Evolutionary conservation across 1,140 invertebrate genomes (phyloP).

Genomic region (Tetraneura akinire): DNA sequence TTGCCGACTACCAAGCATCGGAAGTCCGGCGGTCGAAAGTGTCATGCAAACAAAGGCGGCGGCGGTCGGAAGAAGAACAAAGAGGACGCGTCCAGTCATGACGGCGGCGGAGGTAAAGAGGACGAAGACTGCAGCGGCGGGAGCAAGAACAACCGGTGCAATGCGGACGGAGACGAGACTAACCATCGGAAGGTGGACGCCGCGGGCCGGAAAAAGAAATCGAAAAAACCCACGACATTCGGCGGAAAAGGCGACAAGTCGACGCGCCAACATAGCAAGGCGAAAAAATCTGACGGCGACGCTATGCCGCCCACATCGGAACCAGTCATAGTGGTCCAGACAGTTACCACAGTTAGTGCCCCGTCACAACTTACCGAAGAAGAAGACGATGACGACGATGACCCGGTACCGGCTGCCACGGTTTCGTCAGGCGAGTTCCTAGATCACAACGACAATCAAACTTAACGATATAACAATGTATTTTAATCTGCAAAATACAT

Average conservation of each 20-base stretch:
- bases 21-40: conserved; percentile 15
- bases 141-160: conserved; percentile 18
- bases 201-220: conserved; percentile 46
- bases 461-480: not conserved
- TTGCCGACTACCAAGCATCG: conserved; percentile 29
- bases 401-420: not conserved
- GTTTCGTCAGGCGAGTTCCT: conserved; percentile 43
- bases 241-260: not conserved
- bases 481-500: too few relatives aligned
- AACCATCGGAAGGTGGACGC: conserved; percentile 33
- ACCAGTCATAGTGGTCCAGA: conserved; percentile 59
- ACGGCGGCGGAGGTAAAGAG: not conserved
- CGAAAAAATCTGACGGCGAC: conserved; percentile 89
- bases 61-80: conserved; percentile 34
- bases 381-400: conserved; percentile 22
- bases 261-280: conserved; percentile 68
- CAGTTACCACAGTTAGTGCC: not conserved
- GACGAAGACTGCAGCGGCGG: not conserved
- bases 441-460: conserved; percentile 29
- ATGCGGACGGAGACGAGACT: not conserved
- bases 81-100: conserved; percentile 34
- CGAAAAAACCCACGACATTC: not conserved
- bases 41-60: conserved; percentile 29
- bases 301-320: conserved; percentile 79
- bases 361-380: not conserved